Conservation (phyloP, 2,888 invertebrate genomes). For the Caenorhabditis plicata region DNA sequence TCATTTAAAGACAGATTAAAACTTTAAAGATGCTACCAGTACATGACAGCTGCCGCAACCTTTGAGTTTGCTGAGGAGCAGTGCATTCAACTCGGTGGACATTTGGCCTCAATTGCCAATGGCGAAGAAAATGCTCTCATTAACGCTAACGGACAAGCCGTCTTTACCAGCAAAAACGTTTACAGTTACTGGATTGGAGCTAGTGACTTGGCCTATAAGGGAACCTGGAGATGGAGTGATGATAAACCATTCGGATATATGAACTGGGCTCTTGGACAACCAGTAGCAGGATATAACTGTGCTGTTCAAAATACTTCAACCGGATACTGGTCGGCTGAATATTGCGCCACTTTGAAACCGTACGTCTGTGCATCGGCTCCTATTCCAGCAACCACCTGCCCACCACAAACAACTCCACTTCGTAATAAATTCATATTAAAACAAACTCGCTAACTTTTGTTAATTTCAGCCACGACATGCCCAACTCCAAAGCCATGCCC, state of each 20-base stretch:
- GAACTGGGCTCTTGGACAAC: slow-evolving; percentile 19
- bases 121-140: slow-evolving; percentile 22
- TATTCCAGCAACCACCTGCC: slow-evolving; percentile 20
- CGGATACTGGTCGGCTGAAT: slow-evolving; percentile 20
- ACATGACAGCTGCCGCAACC: slow-evolving; percentile 29
- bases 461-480: slow-evolving; percentile 20
- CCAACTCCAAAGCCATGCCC: slow-evolving; percentile 27
- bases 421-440: slow-evolving; percentile 7
- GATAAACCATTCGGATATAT: slow-evolving; percentile 9
- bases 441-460: neutral
- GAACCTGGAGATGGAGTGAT: slow-evolving; percentile 33
- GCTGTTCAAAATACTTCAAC: slow-evolving; percentile 12
- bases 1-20: neutral
- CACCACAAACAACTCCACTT: slow-evolving; percentile 26
- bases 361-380: slow-evolving; percentile 29
- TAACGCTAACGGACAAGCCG: slow-evolving; percentile 10
- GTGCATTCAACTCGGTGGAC: slow-evolving; percentile 20
- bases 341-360: slow-evolving; percentile 20
- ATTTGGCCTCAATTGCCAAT: slow-evolving; percentile 25
- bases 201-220: slow-evolving; percentile 20
- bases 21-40: slow-evolving; percentile 28
- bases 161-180: slow-evolving; percentile 24
- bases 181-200: slow-evolving; percentile 33
- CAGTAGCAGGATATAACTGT: slow-evolving; percentile 19
- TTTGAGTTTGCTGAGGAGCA: slow-evolving; percentile 33